These are phyloP conservation scores for Reticulitermes lucifugus DNA, from an alignment of 2,888 invertebrate species.

Conservation along the genomic window DNA sequence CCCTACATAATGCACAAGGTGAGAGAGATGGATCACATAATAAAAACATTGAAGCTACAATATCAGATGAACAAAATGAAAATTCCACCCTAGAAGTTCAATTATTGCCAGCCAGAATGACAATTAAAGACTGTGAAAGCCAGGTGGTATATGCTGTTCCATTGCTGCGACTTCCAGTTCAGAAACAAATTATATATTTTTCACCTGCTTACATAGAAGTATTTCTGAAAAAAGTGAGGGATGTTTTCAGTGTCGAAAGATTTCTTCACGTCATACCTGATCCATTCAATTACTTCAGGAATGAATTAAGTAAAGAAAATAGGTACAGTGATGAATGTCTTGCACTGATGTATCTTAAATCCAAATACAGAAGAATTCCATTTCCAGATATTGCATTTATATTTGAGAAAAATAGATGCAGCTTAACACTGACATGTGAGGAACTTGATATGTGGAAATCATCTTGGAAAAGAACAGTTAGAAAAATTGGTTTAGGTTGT, in stretches of 20 bases:
- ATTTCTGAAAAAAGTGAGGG: not conserved
- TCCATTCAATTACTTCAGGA: not conserved
- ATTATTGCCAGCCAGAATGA: not conserved
- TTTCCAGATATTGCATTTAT: not conserved
- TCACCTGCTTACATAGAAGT: not conserved
- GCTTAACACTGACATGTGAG: not conserved
- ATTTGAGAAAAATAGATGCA: not conserved
- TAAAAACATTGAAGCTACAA: not conserved
- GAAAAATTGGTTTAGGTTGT: not conserved
- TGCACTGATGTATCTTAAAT: not conserved
- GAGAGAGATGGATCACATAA: not conserved
- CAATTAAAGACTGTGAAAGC: not conserved
- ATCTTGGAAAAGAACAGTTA: not conserved
- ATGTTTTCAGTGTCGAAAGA: not conserved
- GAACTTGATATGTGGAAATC: not conserved
- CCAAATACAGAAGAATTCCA: not conserved
- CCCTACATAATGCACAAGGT: not conserved
- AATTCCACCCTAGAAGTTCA: not conserved
- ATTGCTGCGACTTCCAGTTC: not conserved
- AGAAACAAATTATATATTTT: not conserved
- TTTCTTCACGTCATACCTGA: not conserved
- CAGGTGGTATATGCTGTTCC: not conserved
- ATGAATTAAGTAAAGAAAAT: not conserved
- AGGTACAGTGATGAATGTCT: not conserved
- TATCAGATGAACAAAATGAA: not conserved